Percentiles rank a stretch among this genome's conserved stretches.
These are phyloP conservation scores for Heliothis peltigera DNA, from an alignment of 2,888 invertebrate species.

Conservation along the genomic window DNA sequence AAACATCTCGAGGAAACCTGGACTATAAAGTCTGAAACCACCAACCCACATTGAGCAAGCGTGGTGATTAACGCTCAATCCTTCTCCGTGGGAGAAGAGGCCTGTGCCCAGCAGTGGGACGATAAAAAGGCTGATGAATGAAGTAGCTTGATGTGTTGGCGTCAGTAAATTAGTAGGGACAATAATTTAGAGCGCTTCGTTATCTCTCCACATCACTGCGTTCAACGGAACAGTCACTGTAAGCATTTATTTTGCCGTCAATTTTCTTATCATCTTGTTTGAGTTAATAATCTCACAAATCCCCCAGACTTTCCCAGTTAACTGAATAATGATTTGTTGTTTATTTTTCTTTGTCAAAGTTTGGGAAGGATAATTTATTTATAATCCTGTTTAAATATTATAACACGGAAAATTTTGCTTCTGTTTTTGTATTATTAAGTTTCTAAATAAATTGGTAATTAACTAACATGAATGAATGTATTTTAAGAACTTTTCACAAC, in stretches of 20 bases:
- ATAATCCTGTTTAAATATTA: background rate
- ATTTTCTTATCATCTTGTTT: slow-evolving; percentile 46
- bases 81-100: too few species aligned
- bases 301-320: slow-evolving; percentile 10
- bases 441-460: too few species aligned
- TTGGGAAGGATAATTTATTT: background rate
- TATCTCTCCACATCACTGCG: slow-evolving; percentile 62
- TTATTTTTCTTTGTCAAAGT: slow-evolving; percentile 11
- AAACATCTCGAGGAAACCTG: too few species aligned
- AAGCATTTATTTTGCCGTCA: slow-evolving; percentile 58
- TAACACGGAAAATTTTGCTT: background rate
- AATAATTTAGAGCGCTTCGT: slow-evolving; percentile 20
- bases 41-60: too few species aligned
- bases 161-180: slow-evolving; percentile 15
- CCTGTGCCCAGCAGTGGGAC: too few species aligned
- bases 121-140: too few species aligned
- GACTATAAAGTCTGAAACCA: too few species aligned
- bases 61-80: too few species aligned
- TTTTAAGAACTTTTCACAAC: too few species aligned
- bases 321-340: slow-evolving; percentile 35
- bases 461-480: background rate
- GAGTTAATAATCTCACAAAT: slow-evolving; percentile 41
- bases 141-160: too few species aligned
- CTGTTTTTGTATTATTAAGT: background rate
- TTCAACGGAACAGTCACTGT: slow-evolving; percentile 43